Percentiles rank a stretch among this genome's conserved stretches.
Conservation (phyloP, 1,140 invertebrate genomes). For the Lineus longissimus region DNA sequence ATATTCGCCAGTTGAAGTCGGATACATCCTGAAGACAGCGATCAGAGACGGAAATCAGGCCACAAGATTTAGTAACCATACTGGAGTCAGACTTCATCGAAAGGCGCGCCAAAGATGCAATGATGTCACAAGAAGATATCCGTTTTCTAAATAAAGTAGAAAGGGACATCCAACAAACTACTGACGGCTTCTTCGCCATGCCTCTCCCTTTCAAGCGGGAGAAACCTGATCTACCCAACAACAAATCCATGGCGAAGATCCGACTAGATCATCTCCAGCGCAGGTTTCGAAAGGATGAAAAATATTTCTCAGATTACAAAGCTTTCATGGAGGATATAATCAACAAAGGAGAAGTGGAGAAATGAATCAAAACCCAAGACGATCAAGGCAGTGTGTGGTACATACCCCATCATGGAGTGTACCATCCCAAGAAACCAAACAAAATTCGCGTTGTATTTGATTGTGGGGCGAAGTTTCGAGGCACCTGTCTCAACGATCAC, state of each 20-base stretch:
- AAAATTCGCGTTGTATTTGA: constrained; percentile 16
- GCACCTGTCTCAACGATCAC: constrained; percentile 9
- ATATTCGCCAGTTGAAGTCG: background rate
- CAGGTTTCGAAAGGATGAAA: background rate
- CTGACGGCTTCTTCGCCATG: constrained; percentile 22
- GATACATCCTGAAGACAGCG: no score
- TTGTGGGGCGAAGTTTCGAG: constrained; percentile 5
- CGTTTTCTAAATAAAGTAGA: constrained; percentile 7
- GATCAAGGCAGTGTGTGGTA: background rate
- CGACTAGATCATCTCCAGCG: constrained; percentile 6
- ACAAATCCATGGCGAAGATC: constrained; percentile 6
- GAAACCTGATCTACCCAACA: constrained; percentile 8
- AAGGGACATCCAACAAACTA: background rate
- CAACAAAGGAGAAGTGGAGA: no score
- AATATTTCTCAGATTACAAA: background rate
- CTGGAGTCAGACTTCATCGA: no score
- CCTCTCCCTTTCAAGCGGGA: constrained; percentile 12
- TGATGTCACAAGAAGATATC: constrained; percentile 18
- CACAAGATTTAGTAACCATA: no score
- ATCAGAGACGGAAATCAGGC: no score
- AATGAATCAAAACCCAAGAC: background rate
- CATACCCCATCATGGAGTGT: constrained; percentile 10
- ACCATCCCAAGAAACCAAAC: constrained; percentile 10
- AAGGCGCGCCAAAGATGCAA: no score
- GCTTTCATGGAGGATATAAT: background rate